Evolutionary conservation across 2,888 invertebrate species (phyloP), one percentile per base, ranked within the genome.

Genomic region (Drosophila macrospina): DNA sequence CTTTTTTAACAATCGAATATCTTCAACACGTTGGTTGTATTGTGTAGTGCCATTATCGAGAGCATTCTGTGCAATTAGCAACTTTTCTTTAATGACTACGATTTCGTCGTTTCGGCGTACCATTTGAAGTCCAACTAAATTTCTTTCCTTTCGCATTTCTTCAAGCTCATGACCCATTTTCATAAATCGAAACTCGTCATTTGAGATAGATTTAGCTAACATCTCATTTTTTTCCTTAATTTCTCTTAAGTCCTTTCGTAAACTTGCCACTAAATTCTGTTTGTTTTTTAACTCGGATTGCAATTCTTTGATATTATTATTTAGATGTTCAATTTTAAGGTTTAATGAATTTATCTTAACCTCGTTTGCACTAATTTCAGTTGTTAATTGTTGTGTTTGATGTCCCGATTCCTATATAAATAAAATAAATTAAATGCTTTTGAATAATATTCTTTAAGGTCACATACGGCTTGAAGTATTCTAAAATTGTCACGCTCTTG

Each of bases 101-200:
- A 97, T 93, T 92, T 98, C 96, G 86, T 97, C 97, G 90, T 97
- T 97, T 65, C 97, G 93, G 15, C 97, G 93, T 55, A 97, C 96
- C 64, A 98, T 93, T 90, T 98, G 97, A 0, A 97, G 95, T 0
- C 96, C 97, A 7, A 98, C 94, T 65, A 97, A 94, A 90, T 97
- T 97, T 7, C 96, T 93, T 88, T 97, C 96, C 85, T 95, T 95
- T 93, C 95, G 94, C 69, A 95, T 93, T 50, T 95, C 94, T 72
- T 96, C 96, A 55, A 97, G 92, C 81, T 96, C 95, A 88, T 96
- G 96, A 68, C 94, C 93, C 85, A 96, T 94, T 76, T 95, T 94
- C 47, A 94, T 94, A 16, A 95, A 94, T 11, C 95, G 95, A 5
- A 26, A 26, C 26, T 26, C 26, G 5, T 26, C 26, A 26, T 26